A percentile compares a stretch with the other conserved stretches of the same genome.
These are phyloP conservation scores for Electrophaes corylata DNA, from an alignment of 2,888 invertebrate species.

Conservation along the genomic window DNA sequence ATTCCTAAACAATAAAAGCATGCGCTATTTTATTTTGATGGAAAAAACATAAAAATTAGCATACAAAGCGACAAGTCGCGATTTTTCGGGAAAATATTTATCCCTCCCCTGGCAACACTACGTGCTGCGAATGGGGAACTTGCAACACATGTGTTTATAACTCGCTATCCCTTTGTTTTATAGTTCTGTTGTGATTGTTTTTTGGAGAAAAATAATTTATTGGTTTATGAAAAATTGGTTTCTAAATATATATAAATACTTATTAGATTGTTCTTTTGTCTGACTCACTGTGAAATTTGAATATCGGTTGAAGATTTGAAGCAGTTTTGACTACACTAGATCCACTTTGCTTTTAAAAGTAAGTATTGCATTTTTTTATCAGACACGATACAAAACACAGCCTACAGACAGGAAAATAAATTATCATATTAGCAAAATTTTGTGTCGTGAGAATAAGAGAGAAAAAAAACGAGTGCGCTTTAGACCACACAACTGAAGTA, in stretches of 20 bases:
- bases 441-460: no score
- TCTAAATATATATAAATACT: no score
- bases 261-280: no score
- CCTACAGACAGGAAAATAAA: background rate
- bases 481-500: no score
- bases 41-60: slow-evolving; percentile 77
- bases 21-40: slow-evolving; percentile 58
- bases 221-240: background rate
- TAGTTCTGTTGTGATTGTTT: slow-evolving; percentile 46
- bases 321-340: no score
- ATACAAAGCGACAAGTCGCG: slow-evolving; percentile 70
- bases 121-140: slow-evolving; percentile 67
- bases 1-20: slow-evolving; percentile 69
- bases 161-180: slow-evolving; percentile 53
- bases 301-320: no score
- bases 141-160: slow-evolving; percentile 58
- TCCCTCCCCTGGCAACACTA: slow-evolving; percentile 76
- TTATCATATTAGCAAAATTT: no score
- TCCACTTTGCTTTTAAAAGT: no score
- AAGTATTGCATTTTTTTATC: no score
- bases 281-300: no score
- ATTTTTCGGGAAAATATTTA: slow-evolving; percentile 72
- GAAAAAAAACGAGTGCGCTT: no score
- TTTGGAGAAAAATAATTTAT: slow-evolving; percentile 20
- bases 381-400: no score